Conservation (phyloP, 2,797 vertebrate species). For the Neomorphus geoffroyi region DNA sequence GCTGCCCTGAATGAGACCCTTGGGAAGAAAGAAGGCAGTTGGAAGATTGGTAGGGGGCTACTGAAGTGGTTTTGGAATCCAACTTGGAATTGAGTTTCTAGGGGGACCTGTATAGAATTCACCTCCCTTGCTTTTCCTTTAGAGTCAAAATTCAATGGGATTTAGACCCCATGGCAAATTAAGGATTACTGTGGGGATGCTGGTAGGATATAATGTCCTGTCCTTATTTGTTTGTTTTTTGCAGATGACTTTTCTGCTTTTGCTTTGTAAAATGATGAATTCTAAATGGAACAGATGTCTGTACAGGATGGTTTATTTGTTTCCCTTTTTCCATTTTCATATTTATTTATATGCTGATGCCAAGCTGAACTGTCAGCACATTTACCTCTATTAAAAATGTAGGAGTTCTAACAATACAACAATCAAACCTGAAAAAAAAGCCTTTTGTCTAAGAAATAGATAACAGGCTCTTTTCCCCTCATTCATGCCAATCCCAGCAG, state of each 20-base stretch:
- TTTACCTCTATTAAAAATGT: constrained; percentile 61
- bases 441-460: not conserved
- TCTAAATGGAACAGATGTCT: constrained; percentile 65
- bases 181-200: not conserved
- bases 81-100: not conserved
- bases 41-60: not conserved
- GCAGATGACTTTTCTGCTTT: constrained; percentile 50
- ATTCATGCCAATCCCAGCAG: not conserved
- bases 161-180: not conserved
- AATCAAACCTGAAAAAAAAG: constrained; percentile 5
- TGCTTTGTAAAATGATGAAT: constrained; percentile 62
- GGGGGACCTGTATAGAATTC: not conserved
- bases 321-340: constrained; percentile 32
- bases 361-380: constrained; percentile 55
- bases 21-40: not conserved
- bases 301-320: constrained; percentile 63
- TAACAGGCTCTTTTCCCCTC: not conserved
- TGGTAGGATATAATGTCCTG: not conserved
- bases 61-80: not conserved
- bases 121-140: not conserved
- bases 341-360: constrained; percentile 53
- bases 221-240: constrained; percentile 23
- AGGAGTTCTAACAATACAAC: constrained; percentile 53
- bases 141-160: not conserved
- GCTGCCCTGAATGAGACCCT: not conserved